Evolutionary conservation across 2,888 invertebrate species (phyloP), one percentile per base, ranked within the genome.

Genomic region (Alentia gelatinosa): DNA sequence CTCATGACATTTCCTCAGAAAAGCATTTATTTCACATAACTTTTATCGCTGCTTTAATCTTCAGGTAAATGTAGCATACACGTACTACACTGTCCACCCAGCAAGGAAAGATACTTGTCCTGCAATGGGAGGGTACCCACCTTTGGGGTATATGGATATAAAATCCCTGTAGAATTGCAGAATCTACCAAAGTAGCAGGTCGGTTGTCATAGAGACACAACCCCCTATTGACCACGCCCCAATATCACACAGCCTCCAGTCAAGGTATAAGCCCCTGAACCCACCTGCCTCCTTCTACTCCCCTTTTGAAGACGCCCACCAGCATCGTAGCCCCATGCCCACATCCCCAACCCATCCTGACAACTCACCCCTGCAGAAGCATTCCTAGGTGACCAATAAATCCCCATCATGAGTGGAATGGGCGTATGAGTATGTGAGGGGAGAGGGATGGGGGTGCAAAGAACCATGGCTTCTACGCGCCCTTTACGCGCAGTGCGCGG

Each of bases 351-450:
- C n/a, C 26, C 74, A 74, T 26, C 26, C 74, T 68, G 15, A 15
- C n/a, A 68, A 9, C 79, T 19, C 37, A 3, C 68, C 68, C 68
- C 23, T 19, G 30, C 26, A 26, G 68, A 30, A 68, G 68, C 33
- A 68, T 68, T 26, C 68, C 68, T 1, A 68, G 68, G 68, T 68
- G 68, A 68, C 68, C 68, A 68, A 68, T 68, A 68, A 68, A 68
- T 68, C 15, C 26, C 30, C 68, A 68, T 26, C 30, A 30, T 68
- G 68, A 30, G 68, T 68, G 68, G 30, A 26, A 26, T 3, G 26
- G 26, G 68, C 33, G 12, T 26, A 9, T 3, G 30, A 26, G 68
- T 12, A 1, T 26, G 68, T 4, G 68, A 30, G 68, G 68, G 19
- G 68, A 30, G 23, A 68, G 68, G 26, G 68, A 30, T 30, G 68